These are phyloP conservation scores for Poecilia velifera DNA, from an alignment of 2,797 vertebrate species.

Conservation along the genomic window DNA sequence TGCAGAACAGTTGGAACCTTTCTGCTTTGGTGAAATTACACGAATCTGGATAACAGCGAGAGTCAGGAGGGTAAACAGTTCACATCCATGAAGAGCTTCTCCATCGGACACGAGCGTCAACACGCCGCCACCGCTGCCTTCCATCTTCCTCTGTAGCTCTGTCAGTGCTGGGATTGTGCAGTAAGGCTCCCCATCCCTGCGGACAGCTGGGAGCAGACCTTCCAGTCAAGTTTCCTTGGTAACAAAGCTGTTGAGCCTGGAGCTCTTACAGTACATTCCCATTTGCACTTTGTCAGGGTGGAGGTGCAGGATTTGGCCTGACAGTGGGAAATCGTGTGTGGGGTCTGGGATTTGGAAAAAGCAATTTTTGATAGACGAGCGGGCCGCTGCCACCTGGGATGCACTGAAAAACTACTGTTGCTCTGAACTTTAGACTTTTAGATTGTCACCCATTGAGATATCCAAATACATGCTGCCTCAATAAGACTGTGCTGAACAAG, in stretches of 20 bases:
- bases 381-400: constrained; percentile 6
- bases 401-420: neutral
- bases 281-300: constrained; percentile 71
- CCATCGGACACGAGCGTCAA: constrained; percentile 47
- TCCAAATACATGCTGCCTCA: neutral
- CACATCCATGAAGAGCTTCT: constrained; percentile 35
- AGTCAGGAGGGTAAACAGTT: constrained; percentile 12
- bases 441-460: neutral
- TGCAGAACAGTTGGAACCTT: neutral
- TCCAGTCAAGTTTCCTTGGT: constrained; percentile 63
- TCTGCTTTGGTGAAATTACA: constrained; percentile 7
- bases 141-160: constrained; percentile 44
- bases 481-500: neutral
- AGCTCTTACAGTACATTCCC: constrained; percentile 65
- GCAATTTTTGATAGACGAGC: constrained; percentile 72
- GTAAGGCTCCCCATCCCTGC: constrained; percentile 47
- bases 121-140: constrained; percentile 28
- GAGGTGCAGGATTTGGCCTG: constrained; percentile 66
- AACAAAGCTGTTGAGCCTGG: constrained; percentile 71
- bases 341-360: constrained; percentile 39
- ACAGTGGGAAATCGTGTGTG: constrained; percentile 61
- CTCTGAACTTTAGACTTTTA: neutral
- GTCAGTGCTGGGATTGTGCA: constrained; percentile 51
- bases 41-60: neutral
- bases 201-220: constrained; percentile 49